A percentile compares a stretch with the other conserved stretches of the same genome.
Conservation (phyloP, 2,888 invertebrate species). For the Latrodectus elegans region DNA sequence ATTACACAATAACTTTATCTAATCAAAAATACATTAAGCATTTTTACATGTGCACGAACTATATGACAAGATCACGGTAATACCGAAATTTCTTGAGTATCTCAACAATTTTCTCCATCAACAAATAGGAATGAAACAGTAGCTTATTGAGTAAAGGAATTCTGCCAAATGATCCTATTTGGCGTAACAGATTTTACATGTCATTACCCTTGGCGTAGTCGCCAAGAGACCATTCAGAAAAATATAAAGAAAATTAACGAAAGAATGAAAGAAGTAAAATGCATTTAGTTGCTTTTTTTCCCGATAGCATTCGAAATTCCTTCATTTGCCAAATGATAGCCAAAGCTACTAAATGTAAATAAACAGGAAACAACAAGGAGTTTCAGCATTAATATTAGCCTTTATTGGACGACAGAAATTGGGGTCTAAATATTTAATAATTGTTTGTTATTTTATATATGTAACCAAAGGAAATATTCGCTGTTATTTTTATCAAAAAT, state of each 20-base stretch:
- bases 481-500: no score
- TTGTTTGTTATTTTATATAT: no score
- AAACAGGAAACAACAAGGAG: not conserved
- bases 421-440: no score
- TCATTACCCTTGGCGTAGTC: conserved; percentile 55
- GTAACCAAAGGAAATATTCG: no score
- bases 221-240: conserved; percentile 53
- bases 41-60: not conserved
- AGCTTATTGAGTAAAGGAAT: not conserved
- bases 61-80: not conserved
- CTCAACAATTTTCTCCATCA: not conserved
- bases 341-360: conserved; percentile 5
- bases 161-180: conserved; percentile 37
- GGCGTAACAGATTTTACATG: conserved; percentile 42
- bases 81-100: not conserved
- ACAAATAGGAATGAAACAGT: not conserved
- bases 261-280: not conserved
- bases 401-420: not conserved
- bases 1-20: not conserved
- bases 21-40: conserved; percentile 3
- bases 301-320: not conserved
- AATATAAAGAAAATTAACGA: conserved; percentile 56
- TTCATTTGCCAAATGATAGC: not conserved
- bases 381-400: not conserved
- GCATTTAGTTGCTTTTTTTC: not conserved